These are phyloP conservation scores for Cynopterus brachyotis DNA, from an alignment of 2,113 vertebrate genomes.

Conservation along the genomic window DNA sequence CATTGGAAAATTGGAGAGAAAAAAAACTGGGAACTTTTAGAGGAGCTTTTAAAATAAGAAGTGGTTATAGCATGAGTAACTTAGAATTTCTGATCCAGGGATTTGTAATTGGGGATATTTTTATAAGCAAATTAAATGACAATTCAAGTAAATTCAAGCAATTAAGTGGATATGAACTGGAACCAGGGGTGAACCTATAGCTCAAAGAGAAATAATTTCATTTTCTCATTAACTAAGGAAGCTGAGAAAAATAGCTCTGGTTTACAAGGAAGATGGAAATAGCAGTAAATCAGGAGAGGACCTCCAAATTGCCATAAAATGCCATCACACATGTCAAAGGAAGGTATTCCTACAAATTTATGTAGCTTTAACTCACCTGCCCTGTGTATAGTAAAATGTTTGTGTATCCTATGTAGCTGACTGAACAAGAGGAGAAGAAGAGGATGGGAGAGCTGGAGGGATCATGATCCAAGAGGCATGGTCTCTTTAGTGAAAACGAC, in stretches of 20 bases:
- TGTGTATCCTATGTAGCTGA: neutral
- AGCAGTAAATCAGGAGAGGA: neutral
- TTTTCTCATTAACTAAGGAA: neutral
- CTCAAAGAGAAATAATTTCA: neutral
- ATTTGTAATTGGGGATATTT: neutral
- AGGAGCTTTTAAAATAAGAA: neutral
- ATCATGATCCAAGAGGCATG: neutral
- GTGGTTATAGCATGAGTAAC: neutral
- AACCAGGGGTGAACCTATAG: neutral
- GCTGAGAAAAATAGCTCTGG: neutral
- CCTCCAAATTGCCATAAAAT: neutral
- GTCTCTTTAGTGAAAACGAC: neutral
- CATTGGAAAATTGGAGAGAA: neutral
- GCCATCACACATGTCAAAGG: neutral
- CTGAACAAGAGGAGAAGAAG: neutral
- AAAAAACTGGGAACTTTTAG: neutral
- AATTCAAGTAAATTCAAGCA: neutral
- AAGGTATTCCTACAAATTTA: neutral
- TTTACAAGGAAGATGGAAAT: neutral
- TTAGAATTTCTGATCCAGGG: neutral
- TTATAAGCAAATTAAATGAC: conserved; percentile 31
- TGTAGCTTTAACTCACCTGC: neutral
- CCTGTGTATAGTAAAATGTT: neutral
- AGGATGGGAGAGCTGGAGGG: neutral
- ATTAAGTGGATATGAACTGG: neutral